phyloP scores from a whole-genome alignment of 2,888 invertebrate species.

The Oxycera nigricornis region DNA sequence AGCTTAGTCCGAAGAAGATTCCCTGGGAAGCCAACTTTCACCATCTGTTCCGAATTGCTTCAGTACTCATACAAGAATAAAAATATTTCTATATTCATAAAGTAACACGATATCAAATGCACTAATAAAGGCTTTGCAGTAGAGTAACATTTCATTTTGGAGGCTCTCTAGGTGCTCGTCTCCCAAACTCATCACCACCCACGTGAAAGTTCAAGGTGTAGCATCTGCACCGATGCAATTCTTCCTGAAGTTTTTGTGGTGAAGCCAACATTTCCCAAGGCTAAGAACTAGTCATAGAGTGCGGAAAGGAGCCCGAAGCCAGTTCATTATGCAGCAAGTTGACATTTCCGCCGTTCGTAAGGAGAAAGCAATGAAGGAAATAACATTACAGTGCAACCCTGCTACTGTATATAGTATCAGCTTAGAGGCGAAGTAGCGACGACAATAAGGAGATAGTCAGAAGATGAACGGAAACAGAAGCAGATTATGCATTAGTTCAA shows the following conservation, averaged over 20 bases:
- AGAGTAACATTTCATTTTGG: not conserved
- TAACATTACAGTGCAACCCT: not conserved
- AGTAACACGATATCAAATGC: too few relatives aligned
- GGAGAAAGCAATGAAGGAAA: constrained; percentile 12
- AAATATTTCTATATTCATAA: too few relatives aligned
- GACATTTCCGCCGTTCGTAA: constrained; percentile 18
- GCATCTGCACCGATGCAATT: constrained; percentile 12
- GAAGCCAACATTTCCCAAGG: not conserved
- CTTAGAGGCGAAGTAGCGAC: not conserved
- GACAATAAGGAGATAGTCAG: constrained; percentile 8
- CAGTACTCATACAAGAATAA: too few relatives aligned
- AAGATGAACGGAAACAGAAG: not conserved
- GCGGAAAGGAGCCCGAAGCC: not conserved
- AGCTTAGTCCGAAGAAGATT: too few relatives aligned
- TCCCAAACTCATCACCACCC: not conserved
- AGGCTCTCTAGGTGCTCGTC: not conserved
- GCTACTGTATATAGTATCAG: not conserved
- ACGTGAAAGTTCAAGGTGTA: constrained; percentile 6
- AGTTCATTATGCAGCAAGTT: constrained; percentile 26
- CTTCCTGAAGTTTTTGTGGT: not conserved
- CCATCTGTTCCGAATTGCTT: too few relatives aligned
- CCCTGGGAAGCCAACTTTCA: too few relatives aligned
- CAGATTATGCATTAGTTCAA: constrained; percentile 2
- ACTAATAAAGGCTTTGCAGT: too few relatives aligned
- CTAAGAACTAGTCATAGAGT: not conserved